These are phyloP conservation scores for Microctonus brassicae DNA, from an alignment of 2,888 invertebrate genomes.

Conservation along the genomic window DNA sequence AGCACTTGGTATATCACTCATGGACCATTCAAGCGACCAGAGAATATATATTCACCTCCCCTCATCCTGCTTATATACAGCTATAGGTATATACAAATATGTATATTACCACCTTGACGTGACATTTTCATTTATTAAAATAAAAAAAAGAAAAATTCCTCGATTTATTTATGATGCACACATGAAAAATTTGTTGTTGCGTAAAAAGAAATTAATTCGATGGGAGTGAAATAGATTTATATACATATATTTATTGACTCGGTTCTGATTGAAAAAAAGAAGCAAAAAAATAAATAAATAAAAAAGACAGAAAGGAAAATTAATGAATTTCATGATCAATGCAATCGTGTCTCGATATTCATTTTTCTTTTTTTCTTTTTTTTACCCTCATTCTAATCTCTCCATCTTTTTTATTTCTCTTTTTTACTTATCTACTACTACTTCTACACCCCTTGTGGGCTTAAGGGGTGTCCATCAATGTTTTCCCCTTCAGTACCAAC, in stretches of 20 bases:
- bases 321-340: slow-evolving; percentile 30
- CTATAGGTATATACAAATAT: neutral
- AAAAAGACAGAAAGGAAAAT: no score
- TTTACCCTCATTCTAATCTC: neutral
- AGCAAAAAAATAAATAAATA: neutral
- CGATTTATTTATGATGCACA: no score
- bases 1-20: slow-evolving; percentile 55
- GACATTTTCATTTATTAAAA: slow-evolving; percentile 26
- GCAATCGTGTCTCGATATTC: slow-evolving; percentile 26
- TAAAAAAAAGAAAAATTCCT: no score
- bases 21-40: slow-evolving; percentile 51
- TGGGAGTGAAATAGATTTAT: neutral
- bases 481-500: slow-evolving; percentile 49
- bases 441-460: slow-evolving; percentile 35
- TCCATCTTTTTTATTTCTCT: neutral
- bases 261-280: neutral
- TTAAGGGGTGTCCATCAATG: slow-evolving; percentile 51
- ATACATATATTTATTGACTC: slow-evolving; percentile 2
- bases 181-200: slow-evolving; percentile 12
- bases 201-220: neutral
- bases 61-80: neutral
- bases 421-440: slow-evolving; percentile 25
- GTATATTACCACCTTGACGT: slow-evolving; percentile 6
- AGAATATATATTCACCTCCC: neutral
- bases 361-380: slow-evolving; percentile 20